Base-by-base conservation (phyloP, 2,888 invertebrate genomes). In the Caenorhabditis sp. region DNA sequence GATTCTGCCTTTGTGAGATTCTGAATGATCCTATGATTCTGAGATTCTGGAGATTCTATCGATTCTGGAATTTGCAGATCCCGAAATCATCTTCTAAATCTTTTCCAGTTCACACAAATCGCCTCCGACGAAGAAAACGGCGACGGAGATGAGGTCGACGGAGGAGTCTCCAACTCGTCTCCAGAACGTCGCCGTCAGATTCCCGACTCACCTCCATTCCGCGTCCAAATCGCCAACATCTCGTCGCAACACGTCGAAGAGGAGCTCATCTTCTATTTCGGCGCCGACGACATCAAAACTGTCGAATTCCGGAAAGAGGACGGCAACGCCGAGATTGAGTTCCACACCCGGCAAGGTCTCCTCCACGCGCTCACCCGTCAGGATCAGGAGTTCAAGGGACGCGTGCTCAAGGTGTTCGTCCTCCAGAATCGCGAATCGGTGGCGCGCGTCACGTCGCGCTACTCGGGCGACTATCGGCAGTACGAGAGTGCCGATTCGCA, bases 241-340 rank as follows among this genome's bases (percentile, higher is more conserved):
- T 64, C 79, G 16, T 54, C 14, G 14, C 47, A 16, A 6, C 83
- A 83, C 58, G 19, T 28, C 8, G 70, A 83, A 63, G 83, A 83
- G 28, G 83, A 83, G 24, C 24, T 83, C 19, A 35, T 83, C 19
- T 83, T 66, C 70, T 80, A 59, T 22, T 83, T 83, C 38, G 83
- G 83, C 24, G 80, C 75, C 10, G 83, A 83, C 12, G 14, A 61
- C 7, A 49, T 80, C 16, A 80, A 72, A 58, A 4, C 14, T 2
- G 19, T 66, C 24, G 74, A 74, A 6, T 56, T 80, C 19, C 58
- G 47, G 12, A 68, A 68, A 47, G 68, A 59, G 26, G 64, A 69
- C 6, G 75, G 75, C 4, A 68, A 74, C 3, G 83, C 83, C 7
- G 80, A 79, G 26, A 64, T 83, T 14, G 83, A 83, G 12, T 83